phyloP scores from a whole-genome alignment of 2,888 invertebrate species.

The Kryphioiulus occultus region DNA sequence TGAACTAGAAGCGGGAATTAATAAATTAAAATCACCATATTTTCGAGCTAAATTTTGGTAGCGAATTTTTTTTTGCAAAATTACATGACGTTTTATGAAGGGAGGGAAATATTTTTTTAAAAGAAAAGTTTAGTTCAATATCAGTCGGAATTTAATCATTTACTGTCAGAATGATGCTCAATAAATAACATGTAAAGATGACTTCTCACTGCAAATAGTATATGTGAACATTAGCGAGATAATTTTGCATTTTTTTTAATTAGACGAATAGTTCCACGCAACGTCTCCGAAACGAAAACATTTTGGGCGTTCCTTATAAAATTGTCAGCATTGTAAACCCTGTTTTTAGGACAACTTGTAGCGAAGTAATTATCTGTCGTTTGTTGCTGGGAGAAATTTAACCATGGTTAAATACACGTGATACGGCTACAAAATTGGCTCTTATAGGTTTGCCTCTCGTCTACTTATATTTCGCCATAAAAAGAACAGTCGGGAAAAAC shows the following conservation, averaged over 20 bases:
- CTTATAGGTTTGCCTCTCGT: neutral
- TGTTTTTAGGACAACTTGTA: neutral
- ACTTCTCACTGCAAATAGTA: too few species aligned
- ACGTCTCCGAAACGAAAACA: neutral
- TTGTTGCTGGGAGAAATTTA: conserved; percentile 2
- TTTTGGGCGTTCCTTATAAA: neutral
- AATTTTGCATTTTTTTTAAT: neutral
- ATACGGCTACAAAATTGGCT: neutral
- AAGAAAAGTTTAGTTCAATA: too few species aligned
- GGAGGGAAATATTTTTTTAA: too few species aligned
- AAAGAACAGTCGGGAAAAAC: neutral
- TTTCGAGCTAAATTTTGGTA: too few species aligned
- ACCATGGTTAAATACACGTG: neutral
- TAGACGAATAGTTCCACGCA: neutral
- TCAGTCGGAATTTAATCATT: neutral
- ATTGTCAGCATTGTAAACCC: neutral
- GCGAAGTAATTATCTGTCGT: neutral
- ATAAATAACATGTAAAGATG: too few species aligned
- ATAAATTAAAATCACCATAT: neutral
- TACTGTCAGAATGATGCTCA: too few species aligned
- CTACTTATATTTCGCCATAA: neutral
- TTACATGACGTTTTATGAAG: too few species aligned
- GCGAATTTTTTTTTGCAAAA: too few species aligned
- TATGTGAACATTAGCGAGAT: neutral
- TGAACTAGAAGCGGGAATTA: neutral